Conservation (phyloP, 2,797 vertebrate genomes). For the Zenarchopterus dispar region DNA sequence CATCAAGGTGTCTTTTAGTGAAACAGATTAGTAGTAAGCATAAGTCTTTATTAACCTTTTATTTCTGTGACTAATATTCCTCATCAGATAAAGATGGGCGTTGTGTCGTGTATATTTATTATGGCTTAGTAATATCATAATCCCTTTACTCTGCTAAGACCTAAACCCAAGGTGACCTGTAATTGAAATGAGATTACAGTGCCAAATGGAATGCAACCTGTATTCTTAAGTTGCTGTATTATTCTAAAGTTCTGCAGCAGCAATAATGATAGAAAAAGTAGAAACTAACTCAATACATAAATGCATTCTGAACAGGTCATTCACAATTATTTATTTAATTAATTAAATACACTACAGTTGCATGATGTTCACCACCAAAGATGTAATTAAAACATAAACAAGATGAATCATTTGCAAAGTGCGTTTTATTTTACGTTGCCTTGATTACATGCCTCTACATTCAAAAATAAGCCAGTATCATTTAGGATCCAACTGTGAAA, state of each 20-base stretch:
- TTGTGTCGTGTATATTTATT: constrained; percentile 42
- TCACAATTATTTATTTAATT: constrained; percentile 72
- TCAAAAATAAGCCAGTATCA: constrained; percentile 87
- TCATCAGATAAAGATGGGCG: constrained; percentile 54
- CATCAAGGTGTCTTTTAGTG: constrained; percentile 37
- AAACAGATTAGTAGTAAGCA: constrained; percentile 41
- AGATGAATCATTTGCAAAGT: constrained; percentile 83
- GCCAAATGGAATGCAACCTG: not conserved
- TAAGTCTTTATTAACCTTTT: constrained; percentile 49
- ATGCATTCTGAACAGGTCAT: constrained; percentile 70
- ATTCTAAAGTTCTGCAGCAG: constrained; percentile 3
- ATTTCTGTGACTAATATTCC: constrained; percentile 56
- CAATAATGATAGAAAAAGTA: constrained; percentile 9
- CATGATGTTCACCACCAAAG: constrained; percentile 56
- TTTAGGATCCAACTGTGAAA: constrained; percentile 81
- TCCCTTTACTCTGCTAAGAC: constrained; percentile 48
- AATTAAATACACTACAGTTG: constrained; percentile 72
- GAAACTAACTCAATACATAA: constrained; percentile 65
- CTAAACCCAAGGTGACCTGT: constrained; percentile 76
- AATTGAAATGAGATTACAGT: constrained; percentile 45
- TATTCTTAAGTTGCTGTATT: not conserved
- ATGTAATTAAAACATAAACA: constrained; percentile 80
- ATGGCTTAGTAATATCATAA: constrained; percentile 66
- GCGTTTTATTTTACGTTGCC: constrained; percentile 87
- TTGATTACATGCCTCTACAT: constrained; percentile 88